A percentile compares a stretch with the other conserved stretches of the same genome.
Evolutionary conservation across 2,797 vertebrate genomes (phyloP).

Genomic region (Poeciliopsis gracilis): DNA sequence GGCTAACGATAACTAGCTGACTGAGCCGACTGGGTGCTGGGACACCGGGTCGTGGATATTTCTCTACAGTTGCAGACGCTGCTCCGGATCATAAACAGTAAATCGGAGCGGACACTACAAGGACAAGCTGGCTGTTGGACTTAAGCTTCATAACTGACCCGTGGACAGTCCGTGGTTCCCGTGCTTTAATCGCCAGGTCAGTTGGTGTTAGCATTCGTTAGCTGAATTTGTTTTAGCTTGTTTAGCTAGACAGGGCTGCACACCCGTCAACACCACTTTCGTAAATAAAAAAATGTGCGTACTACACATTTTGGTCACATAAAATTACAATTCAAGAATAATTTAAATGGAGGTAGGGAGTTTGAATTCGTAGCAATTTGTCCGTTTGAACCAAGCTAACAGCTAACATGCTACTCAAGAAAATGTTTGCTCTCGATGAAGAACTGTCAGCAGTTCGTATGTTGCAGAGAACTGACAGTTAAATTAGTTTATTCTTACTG

Average conservation of each 20-base stretch:
- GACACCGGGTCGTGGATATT: constrained; percentile 61
- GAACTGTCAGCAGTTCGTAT: constrained; percentile 17
- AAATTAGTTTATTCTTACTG: constrained; percentile 12
- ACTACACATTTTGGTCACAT: background rate
- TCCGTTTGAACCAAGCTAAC: constrained; percentile 14
- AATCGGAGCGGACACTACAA: background rate
- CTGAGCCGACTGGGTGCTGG: constrained; percentile 52
- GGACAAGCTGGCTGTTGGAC: constrained; percentile 23
- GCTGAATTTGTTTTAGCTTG: constrained; percentile 30
- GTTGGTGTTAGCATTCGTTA: constrained; percentile 37
- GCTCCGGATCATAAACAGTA: background rate
- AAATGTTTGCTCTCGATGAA: background rate
- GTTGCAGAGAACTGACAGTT: constrained; percentile 19
- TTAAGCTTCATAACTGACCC: constrained; percentile 4
- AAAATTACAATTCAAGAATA: rapidly evolving
- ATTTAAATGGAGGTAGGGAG: too few species aligned
- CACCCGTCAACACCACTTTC: background rate
- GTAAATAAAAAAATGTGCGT: too few species aligned
- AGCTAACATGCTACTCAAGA: constrained; percentile 15
- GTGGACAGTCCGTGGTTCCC: constrained; percentile 31
- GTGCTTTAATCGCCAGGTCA: constrained; percentile 65
- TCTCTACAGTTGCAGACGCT: constrained; percentile 27
- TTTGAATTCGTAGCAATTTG: constrained; percentile 1
- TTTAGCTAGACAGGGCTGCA: constrained; percentile 28
- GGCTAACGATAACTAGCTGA: constrained; percentile 59